Evolutionary conservation across 2,797 vertebrate species (phyloP), one percentile per base, ranked within the genome.

Genomic region (Margarornis squamiger): DNA sequence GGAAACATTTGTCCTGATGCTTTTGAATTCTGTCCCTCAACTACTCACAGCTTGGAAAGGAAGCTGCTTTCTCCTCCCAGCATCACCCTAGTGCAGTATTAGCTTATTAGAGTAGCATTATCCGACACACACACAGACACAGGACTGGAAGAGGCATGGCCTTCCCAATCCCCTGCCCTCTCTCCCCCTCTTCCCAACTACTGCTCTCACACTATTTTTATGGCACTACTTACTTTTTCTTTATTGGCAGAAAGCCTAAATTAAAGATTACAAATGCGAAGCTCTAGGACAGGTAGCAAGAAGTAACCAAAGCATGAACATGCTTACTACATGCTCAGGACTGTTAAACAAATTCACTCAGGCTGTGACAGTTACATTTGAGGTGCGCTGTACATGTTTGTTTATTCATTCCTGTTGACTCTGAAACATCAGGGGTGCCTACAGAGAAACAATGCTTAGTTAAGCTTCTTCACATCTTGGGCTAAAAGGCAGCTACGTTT

Each of bases 351-450:
- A 94, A 96, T 96, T 97, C 91, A 96, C 94, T 96, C 88, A 96
- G 95, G 93, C 88, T 96, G 96, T 84, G 96, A 97, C 93, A 94
- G 91, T 96, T 96, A 96, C 96, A 96, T 97, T 97, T 97, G 95
- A 95, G 91, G 73, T 93, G 94, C 92, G 95, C 73, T 94, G 95
- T 92, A 93, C 82, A 86, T 92, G 92, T 86, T 95, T 95, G 82
- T 93, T n/a, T 87, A 95, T 94, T 96, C 94, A 81, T 86, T 97
- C 96, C 95, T 97, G 95, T 66, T 94, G 93, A 63, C 49, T 95
- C 88, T 95, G 95, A 96, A 95, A 79, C 93, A 67, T 95, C 95
- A 89, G 19, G 95, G 95, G 83, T 94, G 95, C 94, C 96, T 96
- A 96, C 93, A 97, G 95, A 96, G 86, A 96, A 96, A 96, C 88